A percentile compares a stretch with the other conserved stretches of the same genome.
Conservation (phyloP, 1,140 invertebrate genomes). For the Drosophila burlai region DNA sequence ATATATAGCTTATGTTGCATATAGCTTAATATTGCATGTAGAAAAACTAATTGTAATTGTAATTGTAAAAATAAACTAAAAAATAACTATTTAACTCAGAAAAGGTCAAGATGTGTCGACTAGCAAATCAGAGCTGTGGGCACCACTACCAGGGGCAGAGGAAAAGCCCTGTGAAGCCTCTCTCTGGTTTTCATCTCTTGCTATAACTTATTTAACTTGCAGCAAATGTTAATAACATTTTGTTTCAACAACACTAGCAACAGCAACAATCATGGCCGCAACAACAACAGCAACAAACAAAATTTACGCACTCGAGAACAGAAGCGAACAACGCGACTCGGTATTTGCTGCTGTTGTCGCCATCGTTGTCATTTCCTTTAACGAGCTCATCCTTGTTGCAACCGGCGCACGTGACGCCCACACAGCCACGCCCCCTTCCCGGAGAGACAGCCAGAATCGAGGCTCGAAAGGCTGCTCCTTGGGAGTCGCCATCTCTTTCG, state of each 20-base stretch:
- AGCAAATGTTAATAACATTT: constrained; percentile 80
- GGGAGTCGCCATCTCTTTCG: constrained; percentile 9
- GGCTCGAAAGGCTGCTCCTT: constrained; percentile 24
- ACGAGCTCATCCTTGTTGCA: constrained; percentile 81
- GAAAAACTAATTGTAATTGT: background rate
- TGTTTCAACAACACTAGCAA: constrained; percentile 57
- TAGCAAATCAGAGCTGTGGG: background rate
- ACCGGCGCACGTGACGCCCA: constrained; percentile 59
- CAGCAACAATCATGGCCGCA: constrained; percentile 17
- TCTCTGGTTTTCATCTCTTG: constrained; percentile 2
- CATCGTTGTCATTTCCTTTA: constrained; percentile 72
- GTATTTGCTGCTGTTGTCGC: constrained; percentile 45
- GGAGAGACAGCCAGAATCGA: constrained; percentile 17
- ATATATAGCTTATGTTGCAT: no score
- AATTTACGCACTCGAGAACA: constrained; percentile 78
- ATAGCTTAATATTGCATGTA: background rate
- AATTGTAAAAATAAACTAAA: no score
- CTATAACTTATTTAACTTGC: constrained; percentile 60
- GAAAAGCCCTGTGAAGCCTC: background rate
- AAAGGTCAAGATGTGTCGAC: no score
- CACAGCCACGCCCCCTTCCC: constrained; percentile 13
- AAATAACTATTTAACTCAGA: no score
- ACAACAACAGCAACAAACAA: constrained; percentile 44
- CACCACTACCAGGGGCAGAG: background rate
- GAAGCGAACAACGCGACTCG: constrained; percentile 38